phyloP scores from a whole-genome alignment of 2,888 invertebrate genomes.

The Sturmia bella region DNA sequence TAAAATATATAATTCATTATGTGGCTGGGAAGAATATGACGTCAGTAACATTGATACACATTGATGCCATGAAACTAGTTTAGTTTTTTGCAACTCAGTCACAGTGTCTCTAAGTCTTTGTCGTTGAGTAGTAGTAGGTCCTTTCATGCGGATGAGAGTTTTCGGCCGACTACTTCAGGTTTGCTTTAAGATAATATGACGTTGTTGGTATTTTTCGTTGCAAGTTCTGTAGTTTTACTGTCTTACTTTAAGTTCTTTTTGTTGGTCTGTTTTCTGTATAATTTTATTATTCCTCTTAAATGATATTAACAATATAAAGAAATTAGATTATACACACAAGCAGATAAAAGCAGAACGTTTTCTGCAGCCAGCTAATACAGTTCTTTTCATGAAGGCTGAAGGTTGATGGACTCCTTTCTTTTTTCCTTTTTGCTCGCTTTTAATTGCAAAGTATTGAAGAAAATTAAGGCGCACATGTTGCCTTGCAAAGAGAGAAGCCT shows the following conservation, averaged over 20 bases:
- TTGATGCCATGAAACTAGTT: slow-evolving; percentile 37
- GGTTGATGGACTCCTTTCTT: slow-evolving; percentile 56
- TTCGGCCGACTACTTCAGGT: slow-evolving; percentile 4
- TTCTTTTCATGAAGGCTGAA: slow-evolving; percentile 14
- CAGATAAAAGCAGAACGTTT: slow-evolving; percentile 32
- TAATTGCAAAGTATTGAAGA: slow-evolving; percentile 46
- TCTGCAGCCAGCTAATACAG: not conserved
- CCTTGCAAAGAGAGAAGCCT: not conserved
- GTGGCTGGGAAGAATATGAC: slow-evolving; percentile 34
- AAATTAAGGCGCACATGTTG: slow-evolving; percentile 11
- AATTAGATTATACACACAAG: slow-evolving; percentile 58
- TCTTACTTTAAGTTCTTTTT: not conserved
- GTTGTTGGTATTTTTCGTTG: slow-evolving; percentile 16
- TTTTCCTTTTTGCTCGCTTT: slow-evolving; percentile 22
- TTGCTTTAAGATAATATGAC: slow-evolving; percentile 33
- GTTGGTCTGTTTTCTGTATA: slow-evolving; percentile 19
- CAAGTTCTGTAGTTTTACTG: not conserved
- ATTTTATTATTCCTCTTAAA: slow-evolving; percentile 52
- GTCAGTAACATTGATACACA: slow-evolving; percentile 18
- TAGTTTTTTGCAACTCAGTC: slow-evolving; percentile 44
- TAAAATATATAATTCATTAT: slow-evolving; percentile 50
- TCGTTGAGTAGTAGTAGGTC: not conserved
- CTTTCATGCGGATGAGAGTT: slow-evolving; percentile 9
- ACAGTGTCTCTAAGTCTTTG: slow-evolving; percentile 32
- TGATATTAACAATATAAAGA: slow-evolving; percentile 54